Evolutionary conservation across 2,797 vertebrate species (phyloP).

Genomic region (Gephyroberyx darwinii): DNA sequence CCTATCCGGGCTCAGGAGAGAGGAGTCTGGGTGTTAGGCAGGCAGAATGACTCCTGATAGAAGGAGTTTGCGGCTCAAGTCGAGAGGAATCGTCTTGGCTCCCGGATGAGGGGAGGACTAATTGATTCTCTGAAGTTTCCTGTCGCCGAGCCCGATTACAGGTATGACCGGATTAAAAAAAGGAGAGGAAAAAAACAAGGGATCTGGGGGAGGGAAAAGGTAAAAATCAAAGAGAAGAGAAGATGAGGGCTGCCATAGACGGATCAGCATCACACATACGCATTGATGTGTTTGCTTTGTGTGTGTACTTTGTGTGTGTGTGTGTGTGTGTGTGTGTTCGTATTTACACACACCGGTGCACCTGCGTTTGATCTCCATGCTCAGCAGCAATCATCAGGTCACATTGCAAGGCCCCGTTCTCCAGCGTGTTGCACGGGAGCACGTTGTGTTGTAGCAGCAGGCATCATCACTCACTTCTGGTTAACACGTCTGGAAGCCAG

Average conservation of each 20-base stretch:
- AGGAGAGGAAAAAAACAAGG: slow-evolving; percentile 76
- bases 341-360: slow-evolving; percentile 41
- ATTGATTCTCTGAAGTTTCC: slow-evolving; percentile 88
- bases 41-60: slow-evolving; percentile 88
- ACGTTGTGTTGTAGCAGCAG: slow-evolving; percentile 72
- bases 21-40: slow-evolving; percentile 86
- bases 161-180: slow-evolving; percentile 84
- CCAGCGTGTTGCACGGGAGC: slow-evolving; percentile 64
- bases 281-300: slow-evolving; percentile 70
- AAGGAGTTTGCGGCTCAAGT: slow-evolving; percentile 89
- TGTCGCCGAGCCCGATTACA: slow-evolving; percentile 83
- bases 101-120: slow-evolving; percentile 83
- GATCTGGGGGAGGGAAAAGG: slow-evolving; percentile 80
- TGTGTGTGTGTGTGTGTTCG: slow-evolving; percentile 14
- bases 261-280: slow-evolving; percentile 77
- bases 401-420: slow-evolving; percentile 69
- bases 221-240: slow-evolving; percentile 80
- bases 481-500: slow-evolving; percentile 79
- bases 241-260: slow-evolving; percentile 80
- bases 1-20: slow-evolving; percentile 87
- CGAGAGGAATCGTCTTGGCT: slow-evolving; percentile 85
- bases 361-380: slow-evolving; percentile 73
- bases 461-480: slow-evolving; percentile 80
- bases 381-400: slow-evolving; percentile 78
- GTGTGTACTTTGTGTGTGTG: slow-evolving; percentile 59